Evolutionary conservation across 2,888 invertebrate species (phyloP).

Genomic region (Eupithecia vulgata): DNA sequence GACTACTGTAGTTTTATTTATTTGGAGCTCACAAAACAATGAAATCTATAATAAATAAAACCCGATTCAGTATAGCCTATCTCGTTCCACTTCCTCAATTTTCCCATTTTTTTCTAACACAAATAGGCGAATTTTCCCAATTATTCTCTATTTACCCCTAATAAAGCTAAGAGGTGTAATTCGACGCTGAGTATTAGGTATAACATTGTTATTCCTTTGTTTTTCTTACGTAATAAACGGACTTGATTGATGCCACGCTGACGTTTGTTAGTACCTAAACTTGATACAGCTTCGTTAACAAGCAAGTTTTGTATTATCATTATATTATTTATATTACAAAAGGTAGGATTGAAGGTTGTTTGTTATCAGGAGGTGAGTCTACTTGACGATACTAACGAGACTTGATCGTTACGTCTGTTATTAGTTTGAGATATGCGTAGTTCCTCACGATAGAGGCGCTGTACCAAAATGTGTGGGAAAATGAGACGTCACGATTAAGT

Average conservation of each 20-base stretch:
- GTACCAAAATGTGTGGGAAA: too few species aligned
- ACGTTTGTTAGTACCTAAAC: conserved; percentile 9
- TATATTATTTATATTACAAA: too few species aligned
- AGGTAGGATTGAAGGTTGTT: background rate
- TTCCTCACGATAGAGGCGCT: too few species aligned
- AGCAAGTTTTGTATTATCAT: background rate
- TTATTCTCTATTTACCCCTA: background rate
- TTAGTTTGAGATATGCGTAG: too few species aligned
- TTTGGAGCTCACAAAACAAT: background rate
- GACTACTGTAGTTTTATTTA: too few species aligned
- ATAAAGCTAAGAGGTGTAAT: conserved; percentile 1
- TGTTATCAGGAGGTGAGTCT: background rate
- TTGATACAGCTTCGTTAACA: conserved; percentile 16
- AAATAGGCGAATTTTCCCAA: background rate
- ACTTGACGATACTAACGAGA: too few species aligned
- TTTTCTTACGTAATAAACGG: conserved; percentile 18
- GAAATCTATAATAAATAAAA: too few species aligned
- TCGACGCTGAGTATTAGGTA: background rate
- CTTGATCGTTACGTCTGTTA: too few species aligned
- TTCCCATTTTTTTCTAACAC: background rate
- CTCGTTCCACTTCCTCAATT: background rate
- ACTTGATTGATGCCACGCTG: conserved; percentile 28
- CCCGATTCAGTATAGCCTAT: background rate
- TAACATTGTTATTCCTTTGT: conserved; percentile 12
- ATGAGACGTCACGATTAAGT: too few species aligned